Conservation (phyloP, 2,797 vertebrate species). For the Stomatorhinus walkeri region DNA sequence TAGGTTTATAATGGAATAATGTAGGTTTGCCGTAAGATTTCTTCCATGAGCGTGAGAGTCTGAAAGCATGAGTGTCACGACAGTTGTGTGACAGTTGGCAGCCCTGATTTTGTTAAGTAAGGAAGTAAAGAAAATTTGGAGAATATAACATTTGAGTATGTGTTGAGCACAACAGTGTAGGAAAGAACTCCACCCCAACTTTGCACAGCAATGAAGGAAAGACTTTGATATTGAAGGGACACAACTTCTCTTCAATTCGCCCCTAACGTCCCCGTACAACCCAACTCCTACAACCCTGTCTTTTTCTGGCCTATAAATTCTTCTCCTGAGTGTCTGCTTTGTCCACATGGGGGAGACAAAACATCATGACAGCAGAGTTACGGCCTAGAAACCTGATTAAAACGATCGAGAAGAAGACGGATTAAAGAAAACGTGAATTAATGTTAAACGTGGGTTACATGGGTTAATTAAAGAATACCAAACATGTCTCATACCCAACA, state of each 20-base stretch:
- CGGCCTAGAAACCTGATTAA: neutral
- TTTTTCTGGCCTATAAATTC: neutral
- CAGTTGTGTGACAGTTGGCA: neutral
- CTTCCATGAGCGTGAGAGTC: neutral
- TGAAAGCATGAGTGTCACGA: neutral
- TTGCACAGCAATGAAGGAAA: neutral
- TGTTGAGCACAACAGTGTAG: neutral
- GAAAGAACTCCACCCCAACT: neutral
- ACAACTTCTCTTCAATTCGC: neutral
- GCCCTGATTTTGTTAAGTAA: neutral
- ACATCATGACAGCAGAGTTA: neutral
- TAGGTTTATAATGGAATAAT: neutral
- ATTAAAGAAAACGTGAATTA: neutral
- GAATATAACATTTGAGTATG: neutral
- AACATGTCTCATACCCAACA: neutral
- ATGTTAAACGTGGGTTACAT: neutral
- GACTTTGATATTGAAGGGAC: neutral
- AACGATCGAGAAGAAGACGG: neutral
- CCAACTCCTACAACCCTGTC: neutral
- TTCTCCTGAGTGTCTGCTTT: neutral
- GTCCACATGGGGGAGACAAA: constrained; percentile 22
- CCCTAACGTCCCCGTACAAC: neutral
- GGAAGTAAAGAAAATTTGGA: neutral
- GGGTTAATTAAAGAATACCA: neutral
- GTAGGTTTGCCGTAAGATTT: neutral